Percentiles rank a stretch among this genome's conserved stretches.
Evolutionary conservation across 2,888 invertebrate species (phyloP).

Genomic region (Polyommatus icarus): DNA sequence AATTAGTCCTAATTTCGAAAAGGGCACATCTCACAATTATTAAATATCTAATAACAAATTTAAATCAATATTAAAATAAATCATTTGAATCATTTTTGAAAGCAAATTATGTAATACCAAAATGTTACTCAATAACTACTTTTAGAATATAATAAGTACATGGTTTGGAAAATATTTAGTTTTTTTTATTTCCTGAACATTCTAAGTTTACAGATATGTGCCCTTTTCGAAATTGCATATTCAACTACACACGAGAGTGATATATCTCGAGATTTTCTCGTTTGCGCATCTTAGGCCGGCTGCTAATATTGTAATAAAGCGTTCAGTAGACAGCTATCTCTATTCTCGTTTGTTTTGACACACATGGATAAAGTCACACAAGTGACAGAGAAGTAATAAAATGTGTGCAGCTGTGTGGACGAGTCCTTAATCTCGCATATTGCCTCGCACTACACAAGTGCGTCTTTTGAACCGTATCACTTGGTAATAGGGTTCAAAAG

Average conservation of each 20-base stretch:
- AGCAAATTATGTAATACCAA: background rate
- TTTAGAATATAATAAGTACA: background rate
- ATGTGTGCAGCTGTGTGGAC: background rate
- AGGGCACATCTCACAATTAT: constrained; percentile 31
- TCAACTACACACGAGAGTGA: too few species aligned
- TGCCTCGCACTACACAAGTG: background rate
- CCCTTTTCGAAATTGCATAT: background rate
- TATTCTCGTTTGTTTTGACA: background rate
- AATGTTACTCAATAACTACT: background rate
- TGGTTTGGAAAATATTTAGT: background rate
- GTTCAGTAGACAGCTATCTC: background rate
- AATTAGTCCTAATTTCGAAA: constrained; percentile 30
- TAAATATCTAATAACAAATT: constrained; percentile 30
- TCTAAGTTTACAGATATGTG: background rate
- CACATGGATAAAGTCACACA: background rate
- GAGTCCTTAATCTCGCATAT: constrained; percentile 2
- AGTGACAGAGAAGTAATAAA: constrained; percentile 5
- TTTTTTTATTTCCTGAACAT: background rate
- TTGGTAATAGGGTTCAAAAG: background rate
- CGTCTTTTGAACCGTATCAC: background rate
- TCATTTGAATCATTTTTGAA: constrained; percentile 23
- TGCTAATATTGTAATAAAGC: background rate
- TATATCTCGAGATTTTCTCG: too few species aligned
- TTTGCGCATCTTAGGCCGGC: too few species aligned
- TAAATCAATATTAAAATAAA: constrained; percentile 30